Evolutionary conservation across 2,797 vertebrate species (phyloP).

Genomic region (Hyperoplus lanceolatus): DNA sequence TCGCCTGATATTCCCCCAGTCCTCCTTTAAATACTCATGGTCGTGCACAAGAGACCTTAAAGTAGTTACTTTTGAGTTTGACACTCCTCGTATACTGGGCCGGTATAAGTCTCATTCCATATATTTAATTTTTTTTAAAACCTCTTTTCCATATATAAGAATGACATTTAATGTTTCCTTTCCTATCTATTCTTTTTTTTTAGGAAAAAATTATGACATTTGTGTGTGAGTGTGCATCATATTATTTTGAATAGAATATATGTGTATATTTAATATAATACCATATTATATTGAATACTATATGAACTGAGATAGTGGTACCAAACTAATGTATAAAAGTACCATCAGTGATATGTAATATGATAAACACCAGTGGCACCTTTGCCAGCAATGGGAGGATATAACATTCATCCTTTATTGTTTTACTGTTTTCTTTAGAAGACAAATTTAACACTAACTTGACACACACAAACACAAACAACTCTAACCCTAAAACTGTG

Average conservation of each 20-base stretch:
- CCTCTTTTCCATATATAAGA: slow-evolving; percentile 5
- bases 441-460: background rate
- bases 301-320: background rate
- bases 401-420: background rate
- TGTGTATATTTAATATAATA: slow-evolving; percentile 16
- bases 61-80: background rate
- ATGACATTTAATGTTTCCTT: background rate
- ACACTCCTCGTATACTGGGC: background rate
- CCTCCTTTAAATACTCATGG: background rate
- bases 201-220: background rate
- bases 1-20: background rate
- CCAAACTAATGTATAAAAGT: slow-evolving; percentile 7
- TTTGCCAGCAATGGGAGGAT: background rate
- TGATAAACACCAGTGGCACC: slow-evolving; percentile 4
- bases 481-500: background rate
- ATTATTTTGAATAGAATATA: background rate
- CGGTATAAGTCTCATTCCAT: background rate
- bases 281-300: slow-evolving; percentile 11
- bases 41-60: background rate
- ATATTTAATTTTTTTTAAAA: background rate
- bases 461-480: background rate
- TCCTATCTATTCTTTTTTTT: background rate
- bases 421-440: background rate
- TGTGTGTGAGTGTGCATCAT: background rate
- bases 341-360: background rate